These are phyloP conservation scores for Cryptoblepharus egeriae DNA, from an alignment of 2,797 vertebrate genomes.

Conservation along the genomic window DNA sequence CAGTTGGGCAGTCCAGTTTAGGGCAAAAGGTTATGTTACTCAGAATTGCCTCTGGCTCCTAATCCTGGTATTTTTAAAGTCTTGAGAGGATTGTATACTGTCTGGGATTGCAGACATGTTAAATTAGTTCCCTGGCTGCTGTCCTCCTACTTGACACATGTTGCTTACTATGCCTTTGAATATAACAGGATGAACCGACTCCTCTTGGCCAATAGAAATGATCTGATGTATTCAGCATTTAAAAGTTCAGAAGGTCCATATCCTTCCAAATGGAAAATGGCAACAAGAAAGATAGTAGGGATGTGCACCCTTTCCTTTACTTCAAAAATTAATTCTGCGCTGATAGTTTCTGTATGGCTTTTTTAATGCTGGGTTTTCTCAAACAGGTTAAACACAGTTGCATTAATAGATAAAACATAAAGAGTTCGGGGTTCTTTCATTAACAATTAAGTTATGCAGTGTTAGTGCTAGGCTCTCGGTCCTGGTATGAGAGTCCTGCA, in stretches of 20 bases:
- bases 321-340: neutral
- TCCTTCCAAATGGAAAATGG: neutral
- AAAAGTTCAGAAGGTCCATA: neutral
- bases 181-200: fast-evolving
- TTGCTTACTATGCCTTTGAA: too few relatives aligned
- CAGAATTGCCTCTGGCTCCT: conserved; percentile 52
- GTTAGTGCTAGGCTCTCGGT: too few relatives aligned
- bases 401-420: neutral
- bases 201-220: neutral
- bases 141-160: neutral
- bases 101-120: conserved; percentile 13
- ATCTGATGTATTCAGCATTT: neutral
- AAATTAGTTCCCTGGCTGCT: conserved; percentile 22
- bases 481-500: too few relatives aligned
- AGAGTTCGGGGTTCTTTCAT: conserved; percentile 11
- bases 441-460: neutral
- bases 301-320: neutral
- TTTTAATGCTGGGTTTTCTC: neutral
- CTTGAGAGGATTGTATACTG: conserved; percentile 60
- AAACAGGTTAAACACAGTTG: neutral
- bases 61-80: conserved; percentile 58
- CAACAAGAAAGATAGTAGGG: neutral
- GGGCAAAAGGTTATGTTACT: conserved; percentile 30
- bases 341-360: too few relatives aligned
- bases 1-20: neutral